These are phyloP conservation scores for Pollenia griseotomentosa DNA, from an alignment of 2,888 invertebrate genomes.

Conservation along the genomic window DNA sequence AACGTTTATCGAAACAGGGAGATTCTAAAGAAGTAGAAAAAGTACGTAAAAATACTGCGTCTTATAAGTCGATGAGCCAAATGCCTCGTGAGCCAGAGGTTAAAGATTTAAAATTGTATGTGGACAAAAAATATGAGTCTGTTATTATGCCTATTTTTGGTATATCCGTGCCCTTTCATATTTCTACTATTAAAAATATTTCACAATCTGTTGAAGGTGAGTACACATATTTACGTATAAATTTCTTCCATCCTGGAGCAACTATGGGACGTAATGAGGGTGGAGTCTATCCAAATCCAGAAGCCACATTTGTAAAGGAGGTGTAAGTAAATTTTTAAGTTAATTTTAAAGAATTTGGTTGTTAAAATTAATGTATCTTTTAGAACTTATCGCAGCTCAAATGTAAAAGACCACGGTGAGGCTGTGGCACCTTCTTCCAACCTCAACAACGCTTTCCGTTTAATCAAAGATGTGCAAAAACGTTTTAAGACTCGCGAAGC, in stretches of 20 bases:
- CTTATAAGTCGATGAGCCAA: constrained; percentile 95
- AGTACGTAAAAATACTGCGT: constrained; percentile 96
- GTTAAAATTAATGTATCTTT: constrained; percentile 62
- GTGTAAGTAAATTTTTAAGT: constrained; percentile 87
- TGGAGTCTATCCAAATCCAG: constrained; percentile 95
- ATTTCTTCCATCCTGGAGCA: constrained; percentile 99
- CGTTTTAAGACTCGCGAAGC: constrained; percentile 99
- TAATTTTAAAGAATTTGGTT: not conserved
- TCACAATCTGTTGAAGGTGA: constrained; percentile 99
- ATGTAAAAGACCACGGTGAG: constrained; percentile 98
- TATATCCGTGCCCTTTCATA: constrained; percentile 98
- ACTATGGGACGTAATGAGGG: constrained; percentile 97
- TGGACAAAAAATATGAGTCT: constrained; percentile 98
- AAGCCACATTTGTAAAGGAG: constrained; percentile 99
- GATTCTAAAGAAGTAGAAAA: constrained; percentile 94
- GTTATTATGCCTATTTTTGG: constrained; percentile 99
- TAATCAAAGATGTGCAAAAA: constrained; percentile 99
- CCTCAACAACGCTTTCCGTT: constrained; percentile 97
- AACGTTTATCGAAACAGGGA: constrained; percentile 94
- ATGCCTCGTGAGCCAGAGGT: constrained; percentile 98
- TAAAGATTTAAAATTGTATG: constrained; percentile 96
- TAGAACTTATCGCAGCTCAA: constrained; percentile 97
- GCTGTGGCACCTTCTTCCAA: constrained; percentile 97
- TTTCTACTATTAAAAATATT: constrained; percentile 99
- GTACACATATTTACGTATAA: constrained; percentile 98